Base-by-base conservation (phyloP, 2,797 vertebrate species). In the Hybognathus amarus region DNA sequence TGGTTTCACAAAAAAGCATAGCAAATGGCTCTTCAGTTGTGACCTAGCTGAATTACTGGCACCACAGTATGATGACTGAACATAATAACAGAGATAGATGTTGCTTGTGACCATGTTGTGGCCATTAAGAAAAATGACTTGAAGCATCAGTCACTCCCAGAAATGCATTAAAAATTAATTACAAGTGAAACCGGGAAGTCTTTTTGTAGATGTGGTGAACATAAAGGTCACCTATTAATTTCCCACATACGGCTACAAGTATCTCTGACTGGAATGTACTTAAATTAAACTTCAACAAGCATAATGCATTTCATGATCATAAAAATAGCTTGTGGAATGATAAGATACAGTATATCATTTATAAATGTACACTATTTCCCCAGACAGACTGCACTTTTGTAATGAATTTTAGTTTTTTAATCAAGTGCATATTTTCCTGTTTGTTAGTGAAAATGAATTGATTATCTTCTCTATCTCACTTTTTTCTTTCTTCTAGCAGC, bases 401-500 rank as follows among this genome's bases (percentile, higher is more conserved):
- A 45, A 45, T 45, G 12, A 45, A 59, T n/a, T 56, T 68, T 79
- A 33, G 30, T 79, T 18, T 6, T 50, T 18, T 2, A 1, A 68
- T 68, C 27, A 79, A 68, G 18, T 69, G 22, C 47, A 22, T 6
- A 56, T 54, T 40, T n/a, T 80, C 36, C 67, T 80, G n/a, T 61
- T 80, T 69, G 27, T 52, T 54, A 13, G 24, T 24, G 22, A 38
- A 52, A 38, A 24, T 54, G 11, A 38, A 24, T 27, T 73, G 13
- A 81, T 61, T 24, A 10, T 47, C 42, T 18, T 73, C 33, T 83
- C 15, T 42, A 6, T 59, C 13, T 78, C 24, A 24, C 52, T 24
- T 64, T 47, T 38, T 40, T 38, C 42, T 52, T 36, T 73, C 76
- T 85, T 84, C 38, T 47, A 20, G 15, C 70, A 90, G 80, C 59